Evolutionary conservation across 1,140 invertebrate genomes (phyloP), one percentile per base, ranked within the genome.

Genomic region (Pseudomyrmex pallidus): DNA sequence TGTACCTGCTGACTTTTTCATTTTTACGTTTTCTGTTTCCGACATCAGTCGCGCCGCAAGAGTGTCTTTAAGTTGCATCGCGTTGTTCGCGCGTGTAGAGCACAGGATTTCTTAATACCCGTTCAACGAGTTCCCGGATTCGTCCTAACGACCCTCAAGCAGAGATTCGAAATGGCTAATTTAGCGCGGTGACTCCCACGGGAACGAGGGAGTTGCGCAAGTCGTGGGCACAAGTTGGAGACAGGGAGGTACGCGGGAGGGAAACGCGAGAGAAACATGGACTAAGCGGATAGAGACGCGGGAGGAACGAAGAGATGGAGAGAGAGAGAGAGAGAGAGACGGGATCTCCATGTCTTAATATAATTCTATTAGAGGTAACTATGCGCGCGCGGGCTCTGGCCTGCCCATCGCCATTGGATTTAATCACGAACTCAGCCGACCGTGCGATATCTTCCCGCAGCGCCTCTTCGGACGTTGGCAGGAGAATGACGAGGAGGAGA

Each of bases 361-460:
- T 94, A 94, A 94, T 94, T 94, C 92, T 93, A 94, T 94, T 94
- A 94, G 91, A 92, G 91, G 92, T 94, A 94, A 93, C 93, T 94
- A 94, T 91, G 92, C 92, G 90, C 90, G 90, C 90, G 89, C 91
- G 83, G 91, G 35, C 35, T 35, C 35, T 35, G 35, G 91, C 90
- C 91, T 89, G 91, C 87, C 85, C 91, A 87, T 90, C 91, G 87
- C 87, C 87, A 90, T 92, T 92, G 92, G 88, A 94, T 94, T 94
- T 94, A 94, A 94, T 94, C 93, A 92, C 90, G 91, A 82, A 92
- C 78, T 90, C 90, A 91, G 90, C 90, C 85, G 91, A 90, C 91
- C 90, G 92, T 93, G 82, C 93, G 88, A 91, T 94, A 92, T 92
- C 91, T 90, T 82, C 82, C 74, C 70, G 83, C 89, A 88, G 76